These are phyloP conservation scores for Dugesia japonica DNA, from an alignment of 2,888 invertebrate genomes.

Conservation along the genomic window DNA sequence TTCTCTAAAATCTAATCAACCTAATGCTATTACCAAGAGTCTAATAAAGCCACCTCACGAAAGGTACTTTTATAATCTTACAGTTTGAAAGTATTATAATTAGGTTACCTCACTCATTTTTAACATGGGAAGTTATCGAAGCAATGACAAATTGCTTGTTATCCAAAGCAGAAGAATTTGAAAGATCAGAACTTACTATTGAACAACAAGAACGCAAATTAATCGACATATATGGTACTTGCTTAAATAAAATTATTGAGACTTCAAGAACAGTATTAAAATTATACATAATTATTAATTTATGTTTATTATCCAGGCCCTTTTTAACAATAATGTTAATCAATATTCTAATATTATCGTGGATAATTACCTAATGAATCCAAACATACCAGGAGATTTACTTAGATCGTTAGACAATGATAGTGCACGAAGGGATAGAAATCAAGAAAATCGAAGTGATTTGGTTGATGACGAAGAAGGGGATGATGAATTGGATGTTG, in stretches of 20 bases:
- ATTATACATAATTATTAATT: neutral
- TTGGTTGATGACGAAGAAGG: slow-evolving; percentile 4
- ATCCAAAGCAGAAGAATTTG: slow-evolving; percentile 12
- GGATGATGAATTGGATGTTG: neutral
- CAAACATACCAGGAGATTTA: neutral
- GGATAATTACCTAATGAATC: neutral
- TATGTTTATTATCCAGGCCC: neutral
- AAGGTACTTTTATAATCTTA: neutral
- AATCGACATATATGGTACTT: neutral
- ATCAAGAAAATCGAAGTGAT: slow-evolving; percentile 5
- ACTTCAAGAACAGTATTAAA: neutral
- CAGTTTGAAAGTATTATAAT: neutral
- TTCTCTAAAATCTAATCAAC: neutral
- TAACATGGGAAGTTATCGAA: neutral
- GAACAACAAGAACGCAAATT: slow-evolving; percentile 12
- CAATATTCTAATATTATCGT: neutral
- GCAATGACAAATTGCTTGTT: slow-evolving; percentile 9
- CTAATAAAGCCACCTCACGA: neutral
- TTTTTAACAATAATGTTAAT: neutral
- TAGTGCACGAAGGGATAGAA: neutral
- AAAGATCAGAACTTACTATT: neutral
- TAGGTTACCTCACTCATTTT: slow-evolving; percentile 11
- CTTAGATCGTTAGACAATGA: neutral
- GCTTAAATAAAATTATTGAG: neutral
- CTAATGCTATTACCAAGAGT: neutral